Percentiles rank a stretch among this genome's conserved stretches.
These are phyloP conservation scores for Platichthys flesus DNA, from an alignment of 2,113 vertebrate genomes.

Conservation along the genomic window DNA sequence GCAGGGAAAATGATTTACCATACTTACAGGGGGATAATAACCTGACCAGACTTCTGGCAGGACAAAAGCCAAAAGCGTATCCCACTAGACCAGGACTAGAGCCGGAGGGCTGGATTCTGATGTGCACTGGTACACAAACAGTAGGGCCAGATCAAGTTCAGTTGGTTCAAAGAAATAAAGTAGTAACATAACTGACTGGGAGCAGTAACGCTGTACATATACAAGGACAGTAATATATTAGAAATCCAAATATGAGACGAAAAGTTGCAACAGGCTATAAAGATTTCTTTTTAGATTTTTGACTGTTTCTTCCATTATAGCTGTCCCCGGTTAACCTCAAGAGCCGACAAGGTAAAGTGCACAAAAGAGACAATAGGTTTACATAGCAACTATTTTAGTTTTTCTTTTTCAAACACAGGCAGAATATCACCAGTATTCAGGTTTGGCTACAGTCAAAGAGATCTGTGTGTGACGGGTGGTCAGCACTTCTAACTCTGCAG, in stretches of 20 bases:
- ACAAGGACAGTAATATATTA: too few species aligned
- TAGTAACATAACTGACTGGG: not conserved
- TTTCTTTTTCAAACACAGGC: not conserved
- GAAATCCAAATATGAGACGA: too few species aligned
- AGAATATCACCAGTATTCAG: too few species aligned
- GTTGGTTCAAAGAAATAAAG: not conserved
- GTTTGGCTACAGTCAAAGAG: too few species aligned
- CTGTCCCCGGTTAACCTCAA: too few species aligned
- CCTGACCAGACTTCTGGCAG: slow-evolving; percentile 53
- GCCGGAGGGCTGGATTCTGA: slow-evolving; percentile 24
- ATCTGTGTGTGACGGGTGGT: too few species aligned
- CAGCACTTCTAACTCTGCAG: too few species aligned
- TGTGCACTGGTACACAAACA: not conserved
- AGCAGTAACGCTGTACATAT: too few species aligned
- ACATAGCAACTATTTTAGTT: not conserved
- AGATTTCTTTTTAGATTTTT: too few species aligned
- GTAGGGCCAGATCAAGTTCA: not conserved
- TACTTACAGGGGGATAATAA: slow-evolving; percentile 48
- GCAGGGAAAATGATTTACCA: slow-evolving; percentile 39
- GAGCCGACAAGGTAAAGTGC: not conserved
- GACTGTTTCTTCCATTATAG: too few species aligned
- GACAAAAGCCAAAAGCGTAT: slow-evolving; percentile 29
- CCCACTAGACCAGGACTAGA: slow-evolving; percentile 11
- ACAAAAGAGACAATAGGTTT: not conserved
- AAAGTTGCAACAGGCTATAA: too few species aligned